Evolutionary conservation across 1,140 invertebrate species (phyloP), one percentile per base, ranked within the genome.

Genomic region (Sesamia nonagrioides): DNA sequence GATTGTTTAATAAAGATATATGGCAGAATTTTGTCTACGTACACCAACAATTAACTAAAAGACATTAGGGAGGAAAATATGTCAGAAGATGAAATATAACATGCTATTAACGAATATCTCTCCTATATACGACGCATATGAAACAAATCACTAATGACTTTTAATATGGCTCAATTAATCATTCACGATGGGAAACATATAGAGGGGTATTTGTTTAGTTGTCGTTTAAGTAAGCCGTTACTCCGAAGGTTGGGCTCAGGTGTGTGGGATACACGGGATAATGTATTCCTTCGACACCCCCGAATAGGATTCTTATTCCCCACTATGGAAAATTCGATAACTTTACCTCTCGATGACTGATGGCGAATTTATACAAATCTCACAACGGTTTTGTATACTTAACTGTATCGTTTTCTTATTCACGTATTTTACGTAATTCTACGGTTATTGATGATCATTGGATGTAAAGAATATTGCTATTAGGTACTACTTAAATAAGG

Each of bases 311-410:
- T 27, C 80, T 60, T 33, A 21, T 66, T 66, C 63, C 71, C 45
- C 69, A 66, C 69, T 58, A 77, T 74, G 52, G 50, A 72, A 52
- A 81, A 81, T 52, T 81, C 71, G 80, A 81, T 78, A 81, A 69
- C 75, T 69, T 69, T 33, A 48, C 66, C 66, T 50, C 60, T 27
- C 40, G 21, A 63, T 75, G 73, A 75, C 37, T 63, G 73, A 75
- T 75, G 58, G 56, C 48, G 42, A 48, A 61, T 61, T 75, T 75
- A 75, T 75, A 75, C 73, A 63, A 63, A 75, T 52, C 58, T 15
- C 33, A 35, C 15, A 15, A n/a, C 15, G 42, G 4, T 27, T 18
- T 60, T 40, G 40, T 33, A 60, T 74, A 66, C 61, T 42, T 42
- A 8, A 5, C 40, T 68, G 42, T 69, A 69, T 69, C 27, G 50